Evolutionary conservation across 2,113 vertebrate genomes (phyloP).

Genomic region (Callipepla californica): DNA sequence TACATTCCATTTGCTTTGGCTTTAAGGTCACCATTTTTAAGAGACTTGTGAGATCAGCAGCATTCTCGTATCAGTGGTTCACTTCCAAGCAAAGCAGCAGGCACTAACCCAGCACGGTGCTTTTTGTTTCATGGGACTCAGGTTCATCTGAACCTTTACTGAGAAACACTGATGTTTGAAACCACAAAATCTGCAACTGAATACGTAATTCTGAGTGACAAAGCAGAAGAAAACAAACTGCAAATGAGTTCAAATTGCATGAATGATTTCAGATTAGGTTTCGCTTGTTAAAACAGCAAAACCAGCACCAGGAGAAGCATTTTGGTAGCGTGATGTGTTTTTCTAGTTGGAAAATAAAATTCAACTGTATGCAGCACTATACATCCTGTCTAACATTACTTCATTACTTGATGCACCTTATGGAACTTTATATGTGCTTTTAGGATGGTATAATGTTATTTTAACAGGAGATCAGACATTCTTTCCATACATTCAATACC

Average conservation of each 20-base stretch:
- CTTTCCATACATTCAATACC: not conserved
- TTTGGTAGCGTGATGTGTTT: not conserved
- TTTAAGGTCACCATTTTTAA: conserved; percentile 37
- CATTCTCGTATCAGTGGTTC: not conserved
- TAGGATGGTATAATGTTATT: not conserved
- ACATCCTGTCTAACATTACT: not conserved
- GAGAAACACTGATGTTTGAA: not conserved
- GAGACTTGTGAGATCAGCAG: not conserved
- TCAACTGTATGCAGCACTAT: not conserved
- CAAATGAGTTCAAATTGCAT: not conserved
- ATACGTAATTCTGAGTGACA: not conserved
- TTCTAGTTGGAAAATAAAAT: not conserved
- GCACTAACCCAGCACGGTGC: not conserved
- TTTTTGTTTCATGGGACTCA: not conserved
- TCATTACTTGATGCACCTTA: not conserved
- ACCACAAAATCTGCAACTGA: not conserved
- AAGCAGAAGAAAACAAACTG: not conserved
- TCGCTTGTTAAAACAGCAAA: not conserved
- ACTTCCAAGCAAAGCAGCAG: not conserved
- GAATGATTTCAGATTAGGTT: not conserved
- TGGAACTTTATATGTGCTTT: not conserved
- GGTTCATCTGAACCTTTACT: not conserved
- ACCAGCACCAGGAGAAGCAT: not conserved
- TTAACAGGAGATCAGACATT: not conserved
- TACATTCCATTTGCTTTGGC: conserved; percentile 19